Percentiles rank a stretch among this genome's conserved stretches.
Conservation (phyloP, 2,797 vertebrate species). For the Lagothrix lagotricha region DNA sequence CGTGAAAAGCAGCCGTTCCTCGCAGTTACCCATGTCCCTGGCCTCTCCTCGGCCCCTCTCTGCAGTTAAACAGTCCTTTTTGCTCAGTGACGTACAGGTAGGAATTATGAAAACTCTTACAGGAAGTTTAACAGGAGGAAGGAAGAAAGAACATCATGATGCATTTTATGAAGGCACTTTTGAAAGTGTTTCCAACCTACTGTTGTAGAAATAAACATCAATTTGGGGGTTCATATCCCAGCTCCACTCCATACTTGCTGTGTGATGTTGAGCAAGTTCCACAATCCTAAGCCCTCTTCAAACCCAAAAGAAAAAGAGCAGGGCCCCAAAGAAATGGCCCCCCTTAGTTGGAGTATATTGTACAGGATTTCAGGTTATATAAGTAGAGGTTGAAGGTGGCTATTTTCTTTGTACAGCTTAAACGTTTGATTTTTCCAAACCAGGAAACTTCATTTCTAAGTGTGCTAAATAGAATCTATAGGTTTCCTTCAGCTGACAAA, state of each 20-base stretch:
- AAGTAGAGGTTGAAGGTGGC: background rate
- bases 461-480: background rate
- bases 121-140: background rate
- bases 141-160: background rate
- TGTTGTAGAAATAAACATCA: background rate
- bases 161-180: background rate
- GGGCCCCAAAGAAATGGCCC: no score
- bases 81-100: background rate
- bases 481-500: conserved; percentile 38
- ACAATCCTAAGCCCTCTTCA: background rate
- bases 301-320: background rate
- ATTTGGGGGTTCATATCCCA: background rate
- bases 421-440: conserved; percentile 64
- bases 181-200: background rate
- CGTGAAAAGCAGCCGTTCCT: background rate
- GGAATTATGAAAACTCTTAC: background rate
- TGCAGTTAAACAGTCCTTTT: background rate
- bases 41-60: background rate
- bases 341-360: no score
- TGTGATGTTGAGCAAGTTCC: background rate
- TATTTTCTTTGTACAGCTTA: background rate
- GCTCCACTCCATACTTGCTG: background rate
- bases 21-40: background rate
- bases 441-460: background rate
- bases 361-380: background rate